phyloP scores from a whole-genome alignment of 2,113 vertebrate species.

The Albula glossodonta region DNA sequence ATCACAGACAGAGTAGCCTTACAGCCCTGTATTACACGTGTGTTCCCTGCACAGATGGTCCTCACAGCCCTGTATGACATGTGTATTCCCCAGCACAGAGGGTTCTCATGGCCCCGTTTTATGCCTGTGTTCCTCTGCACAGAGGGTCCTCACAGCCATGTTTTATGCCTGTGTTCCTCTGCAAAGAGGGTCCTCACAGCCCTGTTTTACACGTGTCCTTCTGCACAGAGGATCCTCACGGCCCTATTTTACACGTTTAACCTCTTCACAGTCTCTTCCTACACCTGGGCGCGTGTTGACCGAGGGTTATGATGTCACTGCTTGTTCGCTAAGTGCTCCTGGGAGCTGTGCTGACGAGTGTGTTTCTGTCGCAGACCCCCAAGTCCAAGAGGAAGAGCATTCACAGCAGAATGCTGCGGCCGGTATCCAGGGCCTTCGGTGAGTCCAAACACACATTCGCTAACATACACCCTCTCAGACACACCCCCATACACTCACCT shows the following conservation, averaged over 20 bases:
- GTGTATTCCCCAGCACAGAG: background rate
- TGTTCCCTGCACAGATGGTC: no score
- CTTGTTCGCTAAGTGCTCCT: background rate
- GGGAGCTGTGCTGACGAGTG: slow-evolving; percentile 3
- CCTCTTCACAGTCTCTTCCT: background rate
- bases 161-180: no score
- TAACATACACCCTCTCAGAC: background rate
- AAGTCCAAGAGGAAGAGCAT: slow-evolving; percentile 98
- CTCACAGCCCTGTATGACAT: no score
- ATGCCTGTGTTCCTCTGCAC: no score
- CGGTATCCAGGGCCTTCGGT: slow-evolving; percentile 96
- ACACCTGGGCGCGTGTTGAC: background rate
- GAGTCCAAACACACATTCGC: slow-evolving; percentile 37
- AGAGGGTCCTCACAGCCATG: no score
- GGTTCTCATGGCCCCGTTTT: background rate
- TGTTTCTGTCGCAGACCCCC: slow-evolving; percentile 78
- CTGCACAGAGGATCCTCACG: background rate
- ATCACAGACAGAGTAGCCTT: background rate
- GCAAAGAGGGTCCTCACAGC: background rate
- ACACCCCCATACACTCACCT: background rate
- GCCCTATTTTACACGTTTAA: background rate
- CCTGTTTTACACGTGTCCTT: background rate
- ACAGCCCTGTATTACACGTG: background rate
- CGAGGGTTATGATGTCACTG: background rate
- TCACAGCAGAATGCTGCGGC: slow-evolving; percentile 94